phyloP scores from a whole-genome alignment of 1,140 invertebrate species.

The Helicoverpa zea region DNA sequence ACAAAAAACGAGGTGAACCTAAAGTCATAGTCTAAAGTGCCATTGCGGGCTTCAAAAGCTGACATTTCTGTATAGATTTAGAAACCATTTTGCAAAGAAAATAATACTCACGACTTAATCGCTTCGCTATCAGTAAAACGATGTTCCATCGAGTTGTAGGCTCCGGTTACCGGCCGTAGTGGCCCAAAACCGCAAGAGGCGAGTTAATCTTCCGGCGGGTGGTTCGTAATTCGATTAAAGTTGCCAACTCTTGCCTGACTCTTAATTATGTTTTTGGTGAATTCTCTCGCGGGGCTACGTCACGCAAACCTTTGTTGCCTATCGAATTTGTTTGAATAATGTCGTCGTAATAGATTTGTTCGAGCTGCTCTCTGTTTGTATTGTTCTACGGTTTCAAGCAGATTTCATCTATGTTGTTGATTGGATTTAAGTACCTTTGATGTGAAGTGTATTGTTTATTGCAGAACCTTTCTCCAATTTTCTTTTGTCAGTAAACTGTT shows the following conservation, averaged over 20 bases:
- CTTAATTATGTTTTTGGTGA: constrained; percentile 67
- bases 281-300: constrained; percentile 46
- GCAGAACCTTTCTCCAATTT: background rate
- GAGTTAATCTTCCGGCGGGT: constrained; percentile 62
- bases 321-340: constrained; percentile 46
- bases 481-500: background rate
- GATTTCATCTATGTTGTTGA: background rate
- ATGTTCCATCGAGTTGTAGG: constrained; percentile 20
- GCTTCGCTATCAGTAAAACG: background rate
- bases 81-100: background rate
- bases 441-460: background rate
- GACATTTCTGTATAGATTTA: too few species aligned
- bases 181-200: constrained; percentile 51
- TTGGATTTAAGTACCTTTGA: background rate
- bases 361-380: constrained; percentile 30
- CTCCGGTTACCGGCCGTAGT: constrained; percentile 13
- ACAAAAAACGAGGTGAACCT: too few species aligned
- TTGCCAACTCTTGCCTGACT: constrained; percentile 61
- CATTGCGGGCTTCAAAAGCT: too few species aligned
- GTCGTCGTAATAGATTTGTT: constrained; percentile 52
- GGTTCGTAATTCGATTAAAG: constrained; percentile 71
- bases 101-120: constrained; percentile 3
- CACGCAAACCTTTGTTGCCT: constrained; percentile 44
- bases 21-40: too few species aligned
- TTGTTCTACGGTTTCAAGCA: constrained; percentile 19